These are phyloP conservation scores for Argyresthia albistria DNA, from an alignment of 2,888 invertebrate genomes.

Conservation along the genomic window DNA sequence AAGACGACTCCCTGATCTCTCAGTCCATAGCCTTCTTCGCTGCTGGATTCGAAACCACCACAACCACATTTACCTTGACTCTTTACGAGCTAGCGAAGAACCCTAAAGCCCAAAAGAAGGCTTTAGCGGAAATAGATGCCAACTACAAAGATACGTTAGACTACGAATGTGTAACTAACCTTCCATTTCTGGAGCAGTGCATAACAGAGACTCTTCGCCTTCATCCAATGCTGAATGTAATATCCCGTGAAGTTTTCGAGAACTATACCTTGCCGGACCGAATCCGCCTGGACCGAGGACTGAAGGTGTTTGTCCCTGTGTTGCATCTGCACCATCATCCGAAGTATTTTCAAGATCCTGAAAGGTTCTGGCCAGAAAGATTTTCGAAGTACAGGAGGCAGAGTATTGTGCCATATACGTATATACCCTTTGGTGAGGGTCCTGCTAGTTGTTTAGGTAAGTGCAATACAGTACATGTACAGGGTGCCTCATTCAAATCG, in stretches of 20 bases:
- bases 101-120: slow-evolving; percentile 21
- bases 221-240: slow-evolving; percentile 35
- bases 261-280: slow-evolving; percentile 38
- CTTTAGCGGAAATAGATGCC: slow-evolving; percentile 27
- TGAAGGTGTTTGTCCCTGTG: slow-evolving; percentile 41
- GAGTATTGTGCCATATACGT: slow-evolving; percentile 35
- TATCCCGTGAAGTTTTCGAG: slow-evolving; percentile 38
- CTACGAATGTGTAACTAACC: slow-evolving; percentile 31
- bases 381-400: slow-evolving; percentile 31
- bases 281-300: slow-evolving; percentile 29
- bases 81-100: slow-evolving; percentile 36
- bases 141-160: slow-evolving; percentile 20
- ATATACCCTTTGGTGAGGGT: slow-evolving; percentile 50
- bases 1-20: slow-evolving; percentile 40
- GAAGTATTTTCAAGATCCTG: slow-evolving; percentile 37
- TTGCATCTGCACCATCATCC: slow-evolving; percentile 37
- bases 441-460: slow-evolving; percentile 47
- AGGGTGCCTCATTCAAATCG: too few species aligned
- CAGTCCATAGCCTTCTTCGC: slow-evolving; percentile 61
- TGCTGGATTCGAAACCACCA: slow-evolving; percentile 41
- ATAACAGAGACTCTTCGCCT: slow-evolving; percentile 33
- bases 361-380: slow-evolving; percentile 36
- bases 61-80: slow-evolving; percentile 24
- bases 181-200: slow-evolving; percentile 32
- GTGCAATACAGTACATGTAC: too few species aligned